Base-by-base conservation (phyloP, 92 coral and sea anemone species). In the Porites divaricata region DNA sequence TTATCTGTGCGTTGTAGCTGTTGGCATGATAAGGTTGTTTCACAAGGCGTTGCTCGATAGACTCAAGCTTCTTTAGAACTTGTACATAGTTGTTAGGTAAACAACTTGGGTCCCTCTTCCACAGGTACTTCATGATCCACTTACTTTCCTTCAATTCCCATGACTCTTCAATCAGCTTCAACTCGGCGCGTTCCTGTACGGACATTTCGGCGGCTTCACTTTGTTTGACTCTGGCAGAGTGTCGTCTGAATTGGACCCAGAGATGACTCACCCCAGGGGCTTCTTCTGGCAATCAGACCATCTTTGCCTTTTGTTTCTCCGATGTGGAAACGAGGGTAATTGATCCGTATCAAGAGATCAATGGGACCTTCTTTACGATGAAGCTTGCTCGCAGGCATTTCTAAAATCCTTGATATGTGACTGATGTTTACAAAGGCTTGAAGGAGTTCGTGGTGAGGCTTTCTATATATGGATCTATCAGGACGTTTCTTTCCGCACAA, bases 231-330 rank as follows among this genome's bases (percentile, higher is more conserved):
- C 63, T 11, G 58, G 77, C 57, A 41, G 23, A 3, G 62, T 67
- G 9, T 78, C 62, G 13, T 76, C 69, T 49, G 59, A 28, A 53
- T 77, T 68, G 61, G 73, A 58, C 54, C 89, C 89, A 56, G 89
- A 92, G 62, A 85, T 65, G 35, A 92, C 91, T 91, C 90, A 92
- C 12, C 95, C 95, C 5, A 92, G 76, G 91, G 93, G 56, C 93
- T 76, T 64, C 70, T 84, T 80, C 93, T 76, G 41, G 70, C 84
- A 19, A 85, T 91, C 7, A 86, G 76, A 58, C 65, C 70, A 56
- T 78, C 77, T 54, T 89, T 89, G 45, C 80, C 80, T 71, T 79
- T 89, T 22, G 89, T 89, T 87, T 92, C 86, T 9, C 95, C 93
- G 1, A 57, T 87, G 50, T 89, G 95, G 50, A 89, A 87, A 12